Evolutionary conservation across 2,797 vertebrate species (phyloP).

Genomic region (Sebastiscus albofasciatus): DNA sequence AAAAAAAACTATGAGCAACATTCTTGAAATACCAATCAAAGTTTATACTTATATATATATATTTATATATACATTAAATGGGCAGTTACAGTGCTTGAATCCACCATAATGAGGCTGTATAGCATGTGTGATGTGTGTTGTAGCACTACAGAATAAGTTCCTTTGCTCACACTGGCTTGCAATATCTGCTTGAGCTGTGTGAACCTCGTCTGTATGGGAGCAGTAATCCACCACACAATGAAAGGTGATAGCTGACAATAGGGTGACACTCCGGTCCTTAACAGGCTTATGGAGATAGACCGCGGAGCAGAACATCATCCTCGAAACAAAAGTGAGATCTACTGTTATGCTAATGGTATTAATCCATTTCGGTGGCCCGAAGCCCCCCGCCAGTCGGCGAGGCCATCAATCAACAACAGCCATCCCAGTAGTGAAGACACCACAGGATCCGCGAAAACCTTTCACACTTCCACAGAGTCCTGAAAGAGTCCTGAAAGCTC

Average conservation of each 20-base stretch:
- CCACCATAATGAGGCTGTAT: background rate
- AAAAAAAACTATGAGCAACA: background rate
- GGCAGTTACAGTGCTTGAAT: background rate
- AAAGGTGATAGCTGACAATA: constrained; percentile 69
- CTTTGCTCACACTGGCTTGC: background rate
- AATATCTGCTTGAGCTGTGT: constrained; percentile 44
- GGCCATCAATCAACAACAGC: constrained; percentile 72
- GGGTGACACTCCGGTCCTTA: constrained; percentile 53
- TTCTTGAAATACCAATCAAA: constrained; percentile 42
- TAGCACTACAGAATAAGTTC: background rate
- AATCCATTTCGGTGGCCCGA: constrained; percentile 59
- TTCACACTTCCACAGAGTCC: constrained; percentile 59
- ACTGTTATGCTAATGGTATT: constrained; percentile 77
- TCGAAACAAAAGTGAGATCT: constrained; percentile 62
- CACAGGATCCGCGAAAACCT: constrained; percentile 53
- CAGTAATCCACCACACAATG: constrained; percentile 66
- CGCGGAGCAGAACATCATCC: constrained; percentile 54
- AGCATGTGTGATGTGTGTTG: background rate
- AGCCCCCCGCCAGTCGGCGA: constrained; percentile 42
- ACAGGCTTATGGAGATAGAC: constrained; percentile 72
- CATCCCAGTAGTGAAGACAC: constrained; percentile 51
- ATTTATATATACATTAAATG: background rate
- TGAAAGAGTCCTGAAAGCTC: constrained; percentile 26
- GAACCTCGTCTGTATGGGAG: constrained; percentile 48
- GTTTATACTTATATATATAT: constrained; percentile 8